Percentiles rank a stretch among this genome's conserved stretches.
Evolutionary conservation across 2,113 vertebrate species (phyloP).

Genomic region (Lagopus leucura): DNA sequence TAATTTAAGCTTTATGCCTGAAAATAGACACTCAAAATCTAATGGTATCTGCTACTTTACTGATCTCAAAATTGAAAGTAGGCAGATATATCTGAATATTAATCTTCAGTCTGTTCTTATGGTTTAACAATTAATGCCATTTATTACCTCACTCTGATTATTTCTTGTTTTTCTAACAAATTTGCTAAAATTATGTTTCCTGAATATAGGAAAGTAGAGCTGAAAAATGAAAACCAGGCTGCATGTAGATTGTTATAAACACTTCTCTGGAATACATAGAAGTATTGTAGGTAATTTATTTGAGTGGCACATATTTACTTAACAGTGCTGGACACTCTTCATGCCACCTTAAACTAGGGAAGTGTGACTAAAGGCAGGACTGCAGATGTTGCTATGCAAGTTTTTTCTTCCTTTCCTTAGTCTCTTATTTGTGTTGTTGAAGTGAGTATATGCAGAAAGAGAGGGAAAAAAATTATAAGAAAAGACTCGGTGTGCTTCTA

Average conservation of each 20-base stretch:
- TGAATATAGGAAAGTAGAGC: neutral
- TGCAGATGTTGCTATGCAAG: conserved; percentile 24
- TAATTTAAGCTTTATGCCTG: neutral
- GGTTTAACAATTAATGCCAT: neutral
- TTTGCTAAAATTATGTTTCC: neutral
- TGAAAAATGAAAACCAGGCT: neutral
- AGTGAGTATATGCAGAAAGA: neutral
- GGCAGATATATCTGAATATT: neutral
- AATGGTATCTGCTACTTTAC: neutral
- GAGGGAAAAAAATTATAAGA: neutral
- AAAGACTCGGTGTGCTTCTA: neutral
- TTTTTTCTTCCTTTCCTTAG: neutral
- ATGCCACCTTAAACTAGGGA: conserved; percentile 30
- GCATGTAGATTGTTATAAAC: neutral
- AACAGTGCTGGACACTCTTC: conserved; percentile 12
- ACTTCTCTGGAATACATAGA: neutral
- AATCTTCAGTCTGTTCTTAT: neutral
- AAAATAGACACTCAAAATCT: neutral
- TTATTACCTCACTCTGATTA: neutral
- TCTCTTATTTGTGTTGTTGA: neutral
- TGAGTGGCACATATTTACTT: conserved; percentile 25
- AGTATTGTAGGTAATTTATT: neutral
- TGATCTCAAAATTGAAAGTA: neutral
- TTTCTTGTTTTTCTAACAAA: neutral
- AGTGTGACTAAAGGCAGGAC: neutral